A percentile compares a stretch with the other conserved stretches of the same genome.
These are phyloP conservation scores for Epinephelus cyanopodus DNA, from an alignment of 2,113 vertebrate species.

Conservation along the genomic window DNA sequence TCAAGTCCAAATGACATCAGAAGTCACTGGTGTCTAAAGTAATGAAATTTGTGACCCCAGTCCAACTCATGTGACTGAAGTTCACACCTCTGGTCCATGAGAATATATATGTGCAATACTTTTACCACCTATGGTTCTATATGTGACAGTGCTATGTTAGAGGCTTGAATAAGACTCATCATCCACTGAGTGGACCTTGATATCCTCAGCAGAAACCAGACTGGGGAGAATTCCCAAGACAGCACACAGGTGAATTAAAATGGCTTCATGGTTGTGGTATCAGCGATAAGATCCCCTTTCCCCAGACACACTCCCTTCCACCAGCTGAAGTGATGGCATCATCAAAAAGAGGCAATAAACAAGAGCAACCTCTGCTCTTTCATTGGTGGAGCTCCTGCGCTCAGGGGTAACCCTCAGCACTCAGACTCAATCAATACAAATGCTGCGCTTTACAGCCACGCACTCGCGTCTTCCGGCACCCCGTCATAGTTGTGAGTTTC, in stretches of 20 bases:
- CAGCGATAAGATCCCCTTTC: conserved; percentile 59
- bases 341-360: conserved; percentile 74
- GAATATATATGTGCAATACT: conserved; percentile 7
- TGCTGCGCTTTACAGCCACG: conserved; percentile 54
- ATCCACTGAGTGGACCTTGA: conserved; percentile 33
- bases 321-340: conserved; percentile 71
- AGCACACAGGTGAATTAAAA: conserved; percentile 67
- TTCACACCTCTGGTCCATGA: neutral
- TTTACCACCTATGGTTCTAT: neutral
- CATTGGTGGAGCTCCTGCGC: conserved; percentile 53
- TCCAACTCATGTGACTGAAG: too few species aligned
- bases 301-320: conserved; percentile 46
- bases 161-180: conserved; percentile 23
- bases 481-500: conserved; percentile 12
- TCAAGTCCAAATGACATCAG: too few species aligned
- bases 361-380: conserved; percentile 57
- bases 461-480: conserved; percentile 36
- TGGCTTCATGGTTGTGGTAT: conserved; percentile 61
- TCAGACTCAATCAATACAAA: conserved; percentile 72
- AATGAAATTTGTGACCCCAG: too few species aligned
- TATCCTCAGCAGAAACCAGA: conserved; percentile 57
- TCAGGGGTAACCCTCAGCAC: conserved; percentile 62
- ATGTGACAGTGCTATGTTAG: conserved; percentile 17
- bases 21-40: too few species aligned
- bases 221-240: conserved; percentile 44